Conservation (phyloP, 2,888 invertebrate species). For the Temnothorax unifasciatus region DNA sequence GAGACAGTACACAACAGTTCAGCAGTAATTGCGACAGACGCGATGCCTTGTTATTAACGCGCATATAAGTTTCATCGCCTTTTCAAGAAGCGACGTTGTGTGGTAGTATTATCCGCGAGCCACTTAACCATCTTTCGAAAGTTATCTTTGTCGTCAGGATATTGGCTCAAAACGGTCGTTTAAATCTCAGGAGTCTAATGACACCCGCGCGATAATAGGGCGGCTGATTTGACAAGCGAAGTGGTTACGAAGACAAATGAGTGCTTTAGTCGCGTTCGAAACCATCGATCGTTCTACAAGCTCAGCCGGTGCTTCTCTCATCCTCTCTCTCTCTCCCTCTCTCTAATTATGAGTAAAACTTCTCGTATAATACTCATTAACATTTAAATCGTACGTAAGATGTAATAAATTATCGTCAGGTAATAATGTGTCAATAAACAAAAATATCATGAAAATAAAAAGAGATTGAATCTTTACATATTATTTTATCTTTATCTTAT, state of each 20-base stretch:
- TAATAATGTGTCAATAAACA: conserved; percentile 62
- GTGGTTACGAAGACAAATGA: conserved; percentile 81
- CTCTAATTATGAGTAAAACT: conserved; percentile 74
- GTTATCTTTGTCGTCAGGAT: conserved; percentile 65
- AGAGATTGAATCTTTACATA: conserved; percentile 19
- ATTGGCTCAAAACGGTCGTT: conserved; percentile 72
- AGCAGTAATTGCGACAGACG: conserved; percentile 12
- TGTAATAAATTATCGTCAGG: conserved; percentile 62
- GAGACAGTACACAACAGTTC: conserved; percentile 19
- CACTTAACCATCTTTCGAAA: conserved; percentile 57
- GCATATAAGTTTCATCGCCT: conserved; percentile 39
- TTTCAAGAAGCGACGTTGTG: conserved; percentile 33
- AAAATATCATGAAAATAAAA: conserved; percentile 64
- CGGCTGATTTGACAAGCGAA: conserved; percentile 79
- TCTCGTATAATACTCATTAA: conserved; percentile 75
- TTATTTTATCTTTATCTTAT: neutral
- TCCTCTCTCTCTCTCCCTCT: conserved; percentile 43
- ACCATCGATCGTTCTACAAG: conserved; percentile 69
- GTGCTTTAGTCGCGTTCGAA: conserved; percentile 68
- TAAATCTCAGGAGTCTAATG: conserved; percentile 75
- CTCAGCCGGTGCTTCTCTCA: conserved; percentile 41
- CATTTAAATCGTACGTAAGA: conserved; percentile 72
- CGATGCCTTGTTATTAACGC: conserved; percentile 23
- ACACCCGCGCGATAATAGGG: conserved; percentile 72
- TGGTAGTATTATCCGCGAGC: conserved; percentile 46